These are phyloP conservation scores for Aepyceros melampus DNA, from an alignment of 2,113 vertebrate species.

Conservation along the genomic window DNA sequence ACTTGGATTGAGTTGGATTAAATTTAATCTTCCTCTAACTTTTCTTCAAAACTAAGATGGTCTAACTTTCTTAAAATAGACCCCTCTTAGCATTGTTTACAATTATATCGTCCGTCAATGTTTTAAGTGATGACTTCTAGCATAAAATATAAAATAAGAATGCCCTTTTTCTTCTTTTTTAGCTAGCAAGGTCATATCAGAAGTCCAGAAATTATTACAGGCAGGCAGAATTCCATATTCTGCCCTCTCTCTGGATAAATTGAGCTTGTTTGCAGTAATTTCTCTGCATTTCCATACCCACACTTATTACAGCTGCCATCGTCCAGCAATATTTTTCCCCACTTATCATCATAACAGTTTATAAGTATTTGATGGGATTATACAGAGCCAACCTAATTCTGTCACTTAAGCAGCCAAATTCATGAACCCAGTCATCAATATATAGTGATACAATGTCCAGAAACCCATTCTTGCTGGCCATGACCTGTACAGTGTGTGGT, in stretches of 20 bases:
- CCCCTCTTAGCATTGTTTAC: neutral
- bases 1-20: neutral
- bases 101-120: neutral
- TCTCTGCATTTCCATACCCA: neutral
- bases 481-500: neutral
- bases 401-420: conserved; percentile 15
- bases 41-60: neutral
- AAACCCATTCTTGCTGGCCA: neutral
- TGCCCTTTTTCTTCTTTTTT: conserved; percentile 18
- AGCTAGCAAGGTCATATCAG: neutral
- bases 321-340: neutral
- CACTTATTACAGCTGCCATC: neutral
- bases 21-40: neutral
- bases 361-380: conserved; percentile 27
- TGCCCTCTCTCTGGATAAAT: neutral
- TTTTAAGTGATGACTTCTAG: neutral
- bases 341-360: conserved; percentile 2
- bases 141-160: conserved; percentile 1
- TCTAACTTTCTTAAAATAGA: neutral
- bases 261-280: neutral
- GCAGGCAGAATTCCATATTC: neutral
- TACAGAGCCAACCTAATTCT: conserved; percentile 32
- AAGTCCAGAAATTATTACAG: conserved; percentile 33
- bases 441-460: neutral
- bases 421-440: neutral